A percentile compares a stretch with the other conserved stretches of the same genome.
Conservation (phyloP, 2,888 invertebrate species). For the Agrilus mali region DNA sequence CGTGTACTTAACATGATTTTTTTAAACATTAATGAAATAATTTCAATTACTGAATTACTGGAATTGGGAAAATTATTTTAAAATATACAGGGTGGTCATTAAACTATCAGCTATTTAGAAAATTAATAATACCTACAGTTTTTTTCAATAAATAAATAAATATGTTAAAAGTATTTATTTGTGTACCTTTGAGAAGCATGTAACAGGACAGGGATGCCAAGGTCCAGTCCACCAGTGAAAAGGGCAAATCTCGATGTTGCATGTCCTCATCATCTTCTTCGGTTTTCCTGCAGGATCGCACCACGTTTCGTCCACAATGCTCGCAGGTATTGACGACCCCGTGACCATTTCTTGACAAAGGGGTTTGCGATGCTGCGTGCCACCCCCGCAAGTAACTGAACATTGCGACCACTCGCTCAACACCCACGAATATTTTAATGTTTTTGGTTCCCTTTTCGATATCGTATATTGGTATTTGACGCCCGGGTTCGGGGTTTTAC, state of each 20-base stretch:
- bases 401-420: constrained; percentile 74
- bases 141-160: too few relatives aligned
- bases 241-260: constrained; percentile 53
- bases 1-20: too few relatives aligned
- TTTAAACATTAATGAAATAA: too few relatives aligned
- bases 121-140: too few relatives aligned
- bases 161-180: too few relatives aligned
- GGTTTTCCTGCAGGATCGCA: constrained; percentile 38
- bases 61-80: background rate
- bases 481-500: constrained; percentile 64
- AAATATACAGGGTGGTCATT: background rate
- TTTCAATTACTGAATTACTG: too few relatives aligned
- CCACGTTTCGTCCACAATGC: constrained; percentile 27
- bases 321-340: constrained; percentile 32
- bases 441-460: constrained; percentile 44
- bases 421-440: constrained; percentile 57
- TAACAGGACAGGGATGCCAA: constrained; percentile 72
- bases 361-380: constrained; percentile 45
- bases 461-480: constrained; percentile 76
- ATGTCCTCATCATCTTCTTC: constrained; percentile 47
- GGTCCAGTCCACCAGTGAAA: constrained; percentile 80
- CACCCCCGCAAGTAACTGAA: constrained; percentile 64
- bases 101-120: too few relatives aligned
- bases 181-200: constrained; percentile 41
- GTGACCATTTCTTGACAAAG: constrained; percentile 33